Base-by-base conservation (phyloP, 2,888 invertebrate species). In the Hoplodrina ambigua region DNA sequence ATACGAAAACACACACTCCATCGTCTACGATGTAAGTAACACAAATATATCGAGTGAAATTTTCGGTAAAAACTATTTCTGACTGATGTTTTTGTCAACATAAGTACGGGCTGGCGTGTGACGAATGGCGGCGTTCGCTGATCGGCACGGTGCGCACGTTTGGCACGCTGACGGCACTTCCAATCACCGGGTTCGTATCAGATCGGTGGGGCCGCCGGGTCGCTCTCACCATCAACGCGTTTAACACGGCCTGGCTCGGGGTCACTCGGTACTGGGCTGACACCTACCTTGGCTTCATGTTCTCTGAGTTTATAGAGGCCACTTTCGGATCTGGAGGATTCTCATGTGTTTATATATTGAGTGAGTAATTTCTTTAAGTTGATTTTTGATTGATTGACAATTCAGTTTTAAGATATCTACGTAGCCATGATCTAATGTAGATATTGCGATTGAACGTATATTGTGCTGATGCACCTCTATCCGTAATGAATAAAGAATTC, bases 131-230 rank as follows among this genome's bases (percentile, higher is more conserved):
- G 77, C 93, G 98, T 30, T 96, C 97, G 0, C 86, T 98, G 69
- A 97, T 98, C 49, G 98, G 98, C 0, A 97, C 97, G 0, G 91
- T 97, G 3, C 97, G 97, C 75, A 97, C 97, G 60, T 85, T 97
- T 49, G 97, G 97, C 15, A 97, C 97, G 67, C 96, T 97, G 83
- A 90, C 97, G 55, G 97, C 97, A 0, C 93, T 97, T 69, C 97
- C 97, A 2, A 91, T 97, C 69, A 96, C 97, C 1, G 98, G 98
- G 53, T 96, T 96, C 80, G 89, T 97, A 52, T 97, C 98, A 0
- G 98, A 98, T 92, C 97, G 96, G 96, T 98, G 96, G 92, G 97
- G 97, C 0, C 94, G 97, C 57, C 95, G 96, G 72, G 93, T 96
- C 2, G 94, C 97, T 1, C 92, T 97, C 72, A 93, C 96, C 20